Percentiles rank a stretch among this genome's conserved stretches.
Evolutionary conservation across 2,797 vertebrate genomes (phyloP).

Genomic region (Anguilla obscura): DNA sequence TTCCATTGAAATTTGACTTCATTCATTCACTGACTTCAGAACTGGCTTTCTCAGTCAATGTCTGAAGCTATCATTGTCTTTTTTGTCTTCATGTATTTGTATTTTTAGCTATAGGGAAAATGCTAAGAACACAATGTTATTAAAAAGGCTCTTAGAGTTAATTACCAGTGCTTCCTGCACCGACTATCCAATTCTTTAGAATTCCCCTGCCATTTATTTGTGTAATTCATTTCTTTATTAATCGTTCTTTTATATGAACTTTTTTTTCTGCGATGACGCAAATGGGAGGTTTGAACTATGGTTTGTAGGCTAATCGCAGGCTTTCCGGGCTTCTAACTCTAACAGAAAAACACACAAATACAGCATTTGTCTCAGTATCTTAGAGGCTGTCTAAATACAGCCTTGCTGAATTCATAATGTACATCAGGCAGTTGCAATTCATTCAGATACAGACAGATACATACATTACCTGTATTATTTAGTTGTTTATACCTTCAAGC

Average conservation of each 20-base stretch:
- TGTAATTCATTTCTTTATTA: conserved; percentile 7
- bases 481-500: neutral
- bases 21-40: neutral
- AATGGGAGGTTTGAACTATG: conserved; percentile 1
- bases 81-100: neutral
- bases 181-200: neutral
- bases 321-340: neutral
- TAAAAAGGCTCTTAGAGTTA: neutral
- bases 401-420: neutral
- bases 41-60: neutral
- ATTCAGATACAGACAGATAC: neutral
- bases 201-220: conserved; percentile 12
- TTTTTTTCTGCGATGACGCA: conserved; percentile 1
- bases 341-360: conserved; percentile 3
- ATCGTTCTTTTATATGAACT: neutral
- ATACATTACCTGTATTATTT: neutral
- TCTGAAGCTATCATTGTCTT: neutral
- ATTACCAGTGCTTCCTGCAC: conserved; percentile 5
- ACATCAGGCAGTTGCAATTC: neutral
- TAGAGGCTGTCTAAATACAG: neutral
- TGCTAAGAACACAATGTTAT: conserved; percentile 1
- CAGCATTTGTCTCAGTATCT: neutral
- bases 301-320: conserved; percentile 7
- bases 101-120: neutral
- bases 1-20: neutral